A percentile compares a stretch with the other conserved stretches of the same genome.
Evolutionary conservation across 1,140 invertebrate genomes (phyloP).

Genomic region (Pristionchus pacificus): DNA sequence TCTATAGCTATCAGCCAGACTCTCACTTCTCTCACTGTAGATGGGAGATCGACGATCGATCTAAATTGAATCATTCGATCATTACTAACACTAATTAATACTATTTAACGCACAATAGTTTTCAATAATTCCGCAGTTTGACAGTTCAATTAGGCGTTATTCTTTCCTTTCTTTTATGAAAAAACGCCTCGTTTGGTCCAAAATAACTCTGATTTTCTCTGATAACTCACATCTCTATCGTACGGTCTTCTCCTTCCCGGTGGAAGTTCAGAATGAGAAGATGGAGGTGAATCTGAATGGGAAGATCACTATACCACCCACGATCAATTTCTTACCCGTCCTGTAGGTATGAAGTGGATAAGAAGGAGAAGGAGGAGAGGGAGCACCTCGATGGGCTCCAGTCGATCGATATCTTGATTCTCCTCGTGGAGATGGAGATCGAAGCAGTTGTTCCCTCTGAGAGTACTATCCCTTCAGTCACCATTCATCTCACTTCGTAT

Average conservation of each 20-base stretch:
- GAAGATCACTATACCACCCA: neutral
- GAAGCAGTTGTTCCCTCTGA: neutral
- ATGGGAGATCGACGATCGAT: neutral
- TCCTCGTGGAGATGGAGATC: neutral
- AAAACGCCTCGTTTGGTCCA: neutral
- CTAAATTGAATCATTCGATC: too few relatives aligned
- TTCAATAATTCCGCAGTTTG: slow-evolving; percentile 14
- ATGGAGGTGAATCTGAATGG: slow-evolving; percentile 28
- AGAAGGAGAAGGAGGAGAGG: neutral
- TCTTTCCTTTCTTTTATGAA: slow-evolving; percentile 1
- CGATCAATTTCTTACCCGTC: neutral
- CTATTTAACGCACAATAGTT: slow-evolving; percentile 3
- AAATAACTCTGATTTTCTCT: slow-evolving; percentile 5
- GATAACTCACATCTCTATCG: slow-evolving; percentile 6
- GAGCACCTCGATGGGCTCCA: too few relatives aligned
- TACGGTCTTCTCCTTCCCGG: slow-evolving; percentile 10
- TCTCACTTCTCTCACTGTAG: neutral
- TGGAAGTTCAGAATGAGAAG: slow-evolving; percentile 25
- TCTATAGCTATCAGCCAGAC: neutral
- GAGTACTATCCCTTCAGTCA: too few relatives aligned
- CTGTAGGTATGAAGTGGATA: neutral
- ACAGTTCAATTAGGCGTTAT: slow-evolving; percentile 17
- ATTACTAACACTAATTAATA: neutral
- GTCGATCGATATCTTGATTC: neutral
- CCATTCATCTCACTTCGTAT: too few relatives aligned